These are phyloP conservation scores for Tetrapedia diversipes DNA, from an alignment of 2,888 invertebrate genomes.

Conservation along the genomic window DNA sequence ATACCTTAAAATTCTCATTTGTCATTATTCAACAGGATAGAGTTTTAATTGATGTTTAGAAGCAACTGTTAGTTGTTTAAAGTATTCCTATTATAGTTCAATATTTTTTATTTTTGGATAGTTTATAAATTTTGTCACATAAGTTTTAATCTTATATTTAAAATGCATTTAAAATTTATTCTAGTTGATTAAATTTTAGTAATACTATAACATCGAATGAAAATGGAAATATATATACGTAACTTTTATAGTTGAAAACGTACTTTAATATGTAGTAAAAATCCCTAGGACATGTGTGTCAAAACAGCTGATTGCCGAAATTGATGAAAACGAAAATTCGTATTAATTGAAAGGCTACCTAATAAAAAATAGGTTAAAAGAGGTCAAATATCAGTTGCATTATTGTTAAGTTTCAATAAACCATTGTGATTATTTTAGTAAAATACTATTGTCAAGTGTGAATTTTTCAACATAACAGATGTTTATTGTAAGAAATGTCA, in stretches of 20 bases:
- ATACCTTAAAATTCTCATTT: neutral
- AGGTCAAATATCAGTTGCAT: conserved; percentile 54
- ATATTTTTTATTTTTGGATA: neutral
- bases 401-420: conserved; percentile 37
- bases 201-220: neutral
- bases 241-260: conserved; percentile 5
- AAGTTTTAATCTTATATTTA: neutral
- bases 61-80: neutral
- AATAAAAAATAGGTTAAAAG: conserved; percentile 67
- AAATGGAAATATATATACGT: neutral
- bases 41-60: neutral
- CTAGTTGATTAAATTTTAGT: neutral
- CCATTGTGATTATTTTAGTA: conserved; percentile 30
- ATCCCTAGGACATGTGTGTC: conserved; percentile 55
- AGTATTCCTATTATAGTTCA: neutral
- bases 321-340: conserved; percentile 65
- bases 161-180: neutral
- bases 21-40: neutral
- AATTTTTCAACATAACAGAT: conserved; percentile 74
- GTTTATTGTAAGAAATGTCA: conserved; percentile 81
- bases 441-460: conserved; percentile 48
- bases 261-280: conserved; percentile 38
- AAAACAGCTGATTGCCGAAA: conserved; percentile 70
- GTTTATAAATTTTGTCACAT: neutral
- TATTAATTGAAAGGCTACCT: conserved; percentile 64